Evolutionary conservation across 2,888 invertebrate species (phyloP), one percentile per base, ranked within the genome.

Genomic region (Tetranychus truncatus): DNA sequence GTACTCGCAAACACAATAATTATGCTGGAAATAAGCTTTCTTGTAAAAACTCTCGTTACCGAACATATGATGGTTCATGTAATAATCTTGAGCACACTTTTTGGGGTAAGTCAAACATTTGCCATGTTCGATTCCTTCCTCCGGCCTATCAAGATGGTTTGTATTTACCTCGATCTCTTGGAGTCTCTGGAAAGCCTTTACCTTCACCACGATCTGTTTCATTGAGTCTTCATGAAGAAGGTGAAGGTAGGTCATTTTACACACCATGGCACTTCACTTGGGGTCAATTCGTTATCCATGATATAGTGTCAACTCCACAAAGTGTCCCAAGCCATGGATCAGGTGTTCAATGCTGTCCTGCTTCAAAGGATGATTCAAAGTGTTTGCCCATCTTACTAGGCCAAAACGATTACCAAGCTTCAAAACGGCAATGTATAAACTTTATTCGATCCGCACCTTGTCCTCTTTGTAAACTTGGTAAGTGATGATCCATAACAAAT

Each of bases 191-290:
- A 15, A 93, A 93, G 5, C 87, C 88, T 0, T 84, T 95, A 34
- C 95, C 95, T 0, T 92, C 92, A 45, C 92, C 95, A 0, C 86
- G 95, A 69, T 85, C 89, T 0, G 88, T 95, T 65, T 94, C 94
- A 0, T 18, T 46, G 20, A 90, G 92, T 0, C 89, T 95, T 74
- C 95, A 95, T 82, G 66, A 74, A 6, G 78, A 78, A 45, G 72
- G 74, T 7, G 77, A 78, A 15, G 76, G 77, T 45, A 91, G 92
- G 0, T 8, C 71, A 6, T 73, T 21, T 55, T 94, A 94, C 83
- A 91, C 93, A 0, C 84, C 94, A n/a, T 91, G 95, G 90, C 87
- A 91, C 71, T 95, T 95, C 95, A 94, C 94, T 84, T 94, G 89
- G 80, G 95, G 93, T 0, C 95, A 95, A 82, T 84, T 95, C 80